phyloP scores from a whole-genome alignment of 1,140 invertebrate species.

The Zaprionus ornatus region DNA sequence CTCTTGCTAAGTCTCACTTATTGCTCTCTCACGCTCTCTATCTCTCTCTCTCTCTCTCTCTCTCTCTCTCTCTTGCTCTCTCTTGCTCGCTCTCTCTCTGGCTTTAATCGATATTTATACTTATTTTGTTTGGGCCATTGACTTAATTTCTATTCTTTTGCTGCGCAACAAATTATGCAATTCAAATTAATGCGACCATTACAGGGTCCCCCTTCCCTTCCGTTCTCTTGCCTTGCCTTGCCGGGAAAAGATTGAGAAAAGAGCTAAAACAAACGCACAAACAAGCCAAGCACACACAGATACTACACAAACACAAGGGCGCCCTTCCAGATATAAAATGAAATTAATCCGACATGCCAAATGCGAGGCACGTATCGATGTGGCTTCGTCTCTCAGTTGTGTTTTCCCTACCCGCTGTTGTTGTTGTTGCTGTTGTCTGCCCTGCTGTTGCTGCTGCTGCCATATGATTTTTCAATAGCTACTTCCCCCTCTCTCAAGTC shows the following conservation, averaged over 20 bases:
- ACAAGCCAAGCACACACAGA: constrained; percentile 8
- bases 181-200: constrained; percentile 79
- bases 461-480: constrained; percentile 74
- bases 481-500: constrained; percentile 11
- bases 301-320: not conserved
- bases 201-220: constrained; percentile 21
- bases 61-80: not conserved
- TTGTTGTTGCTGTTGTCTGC: constrained; percentile 17
- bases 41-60: not conserved
- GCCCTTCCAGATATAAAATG: constrained; percentile 48
- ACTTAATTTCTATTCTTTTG: constrained; percentile 72
- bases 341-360: constrained; percentile 78
- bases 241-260: constrained; percentile 32
- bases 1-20: constrained; percentile 45
- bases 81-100: constrained; percentile 5
- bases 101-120: constrained; percentile 76
- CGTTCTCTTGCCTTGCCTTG: not conserved
- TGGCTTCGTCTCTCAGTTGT: constrained; percentile 64
- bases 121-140: constrained; percentile 76
- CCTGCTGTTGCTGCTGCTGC: constrained; percentile 10
- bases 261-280: constrained; percentile 26
- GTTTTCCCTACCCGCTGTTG: constrained; percentile 63
- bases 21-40: constrained; percentile 24
- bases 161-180: constrained; percentile 79
- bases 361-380: constrained; percentile 78